phyloP scores from a whole-genome alignment of 1,140 invertebrate species.

The Cherax quadricarinatus region DNA sequence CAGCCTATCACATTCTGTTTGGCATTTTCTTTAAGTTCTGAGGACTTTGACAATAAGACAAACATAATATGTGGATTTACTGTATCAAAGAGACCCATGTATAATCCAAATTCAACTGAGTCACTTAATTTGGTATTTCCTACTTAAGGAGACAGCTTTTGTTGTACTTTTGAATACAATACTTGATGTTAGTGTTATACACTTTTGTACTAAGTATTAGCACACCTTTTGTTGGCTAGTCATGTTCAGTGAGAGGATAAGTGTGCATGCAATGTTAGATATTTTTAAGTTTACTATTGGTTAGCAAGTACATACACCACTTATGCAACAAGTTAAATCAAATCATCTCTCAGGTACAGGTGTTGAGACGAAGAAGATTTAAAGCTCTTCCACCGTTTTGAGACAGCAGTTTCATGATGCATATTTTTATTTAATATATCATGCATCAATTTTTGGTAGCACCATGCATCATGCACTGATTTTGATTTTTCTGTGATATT shows the following conservation, averaged over 20 bases:
- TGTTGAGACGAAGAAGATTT: not conserved
- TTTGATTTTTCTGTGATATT: not conserved
- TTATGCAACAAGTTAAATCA: not conserved
- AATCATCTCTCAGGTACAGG: not conserved
- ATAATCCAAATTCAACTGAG: not conserved
- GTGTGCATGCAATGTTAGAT: not conserved
- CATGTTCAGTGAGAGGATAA: not conserved
- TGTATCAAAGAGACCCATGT: not conserved
- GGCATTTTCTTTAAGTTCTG: not conserved
- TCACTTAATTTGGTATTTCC: not conserved
- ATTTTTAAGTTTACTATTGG: not conserved
- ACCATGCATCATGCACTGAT: constrained; percentile 38
- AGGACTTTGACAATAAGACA: not conserved
- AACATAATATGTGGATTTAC: not conserved
- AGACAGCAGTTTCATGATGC: constrained; percentile 2
- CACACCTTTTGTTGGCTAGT: not conserved
- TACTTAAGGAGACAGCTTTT: not conserved
- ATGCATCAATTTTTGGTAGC: constrained; percentile 10
- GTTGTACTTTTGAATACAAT: too few relatives aligned
- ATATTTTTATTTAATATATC: not conserved
- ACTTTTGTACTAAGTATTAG: not conserved
- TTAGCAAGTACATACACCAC: not conserved
- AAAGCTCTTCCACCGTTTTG: not conserved
- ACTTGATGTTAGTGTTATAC: not conserved
- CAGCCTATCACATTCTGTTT: not conserved